Evolutionary conservation across 2,888 invertebrate species (phyloP).

Genomic region (Spilosoma lubricipeda): DNA sequence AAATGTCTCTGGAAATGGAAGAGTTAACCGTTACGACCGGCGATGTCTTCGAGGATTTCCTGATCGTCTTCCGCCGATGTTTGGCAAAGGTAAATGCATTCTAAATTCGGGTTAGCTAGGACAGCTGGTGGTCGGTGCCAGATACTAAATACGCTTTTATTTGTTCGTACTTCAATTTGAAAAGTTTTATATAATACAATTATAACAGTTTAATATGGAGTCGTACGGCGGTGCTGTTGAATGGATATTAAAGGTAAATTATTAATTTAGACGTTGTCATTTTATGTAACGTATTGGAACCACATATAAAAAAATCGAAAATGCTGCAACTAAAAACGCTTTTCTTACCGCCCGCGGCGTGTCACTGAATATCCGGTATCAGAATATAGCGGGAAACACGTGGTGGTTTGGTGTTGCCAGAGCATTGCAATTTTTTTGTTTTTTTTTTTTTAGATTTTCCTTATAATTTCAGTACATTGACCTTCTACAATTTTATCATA

Average conservation of each 20-base stretch:
- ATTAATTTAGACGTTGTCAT: slow-evolving; percentile 17
- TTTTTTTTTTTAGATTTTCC: background rate
- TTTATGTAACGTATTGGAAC: slow-evolving; percentile 41
- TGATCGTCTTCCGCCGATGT: slow-evolving; percentile 89
- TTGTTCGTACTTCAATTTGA: slow-evolving; percentile 46
- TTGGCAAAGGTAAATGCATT: slow-evolving; percentile 89
- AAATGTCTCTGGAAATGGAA: slow-evolving; percentile 89
- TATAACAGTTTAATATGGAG: slow-evolving; percentile 63
- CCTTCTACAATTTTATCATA: slow-evolving; percentile 24
- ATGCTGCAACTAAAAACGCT: slow-evolving; percentile 11
- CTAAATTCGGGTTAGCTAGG: slow-evolving; percentile 73
- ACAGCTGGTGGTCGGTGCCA: slow-evolving; percentile 57
- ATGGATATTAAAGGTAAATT: slow-evolving; percentile 69
- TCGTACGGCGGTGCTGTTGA: slow-evolving; percentile 69
- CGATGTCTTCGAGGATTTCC: slow-evolving; percentile 91
- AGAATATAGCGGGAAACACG: slow-evolving; percentile 47
- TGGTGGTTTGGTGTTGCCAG: slow-evolving; percentile 20
- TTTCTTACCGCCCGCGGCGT: slow-evolving; percentile 29
- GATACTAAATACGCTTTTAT: slow-evolving; percentile 51
- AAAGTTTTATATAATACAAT: slow-evolving; percentile 12
- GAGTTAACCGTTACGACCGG: slow-evolving; percentile 87
- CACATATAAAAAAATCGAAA: slow-evolving; percentile 39
- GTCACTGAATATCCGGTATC: slow-evolving; percentile 36
- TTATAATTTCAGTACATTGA: background rate
- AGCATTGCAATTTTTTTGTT: slow-evolving; percentile 3